A percentile compares a stretch with the other conserved stretches of the same genome.
Evolutionary conservation across 2,113 vertebrate species (phyloP).

Genomic region (Rhynchopsitta pachyrhyncha): DNA sequence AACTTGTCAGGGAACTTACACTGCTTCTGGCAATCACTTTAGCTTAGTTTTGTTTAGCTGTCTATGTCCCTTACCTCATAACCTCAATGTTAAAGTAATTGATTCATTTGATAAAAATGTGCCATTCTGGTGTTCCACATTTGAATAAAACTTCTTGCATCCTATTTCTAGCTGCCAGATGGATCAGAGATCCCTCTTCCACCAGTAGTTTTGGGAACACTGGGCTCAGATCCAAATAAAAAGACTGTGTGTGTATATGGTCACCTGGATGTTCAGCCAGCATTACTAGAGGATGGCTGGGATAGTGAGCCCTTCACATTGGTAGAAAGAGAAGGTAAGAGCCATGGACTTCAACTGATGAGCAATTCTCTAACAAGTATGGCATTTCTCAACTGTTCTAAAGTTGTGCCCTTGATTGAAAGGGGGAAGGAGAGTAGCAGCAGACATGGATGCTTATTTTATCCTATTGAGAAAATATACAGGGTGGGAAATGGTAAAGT

Average conservation of each 20-base stretch:
- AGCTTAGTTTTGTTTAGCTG: not conserved
- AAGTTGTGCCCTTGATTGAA: not conserved
- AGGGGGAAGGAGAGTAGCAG: not conserved
- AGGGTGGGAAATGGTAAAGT: not conserved
- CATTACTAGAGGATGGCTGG: conserved; percentile 88
- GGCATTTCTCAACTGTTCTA: not conserved
- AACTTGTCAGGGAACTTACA: not conserved
- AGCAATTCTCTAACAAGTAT: not conserved
- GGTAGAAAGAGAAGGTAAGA: conserved; percentile 90
- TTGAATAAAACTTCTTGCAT: not conserved
- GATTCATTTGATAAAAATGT: not conserved
- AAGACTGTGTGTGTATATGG: conserved; percentile 95
- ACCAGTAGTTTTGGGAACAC: conserved; percentile 85
- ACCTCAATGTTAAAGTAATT: not conserved
- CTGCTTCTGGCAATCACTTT: not conserved
- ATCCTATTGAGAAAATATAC: not conserved
- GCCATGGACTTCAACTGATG: not conserved
- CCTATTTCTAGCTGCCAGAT: conserved; percentile 78
- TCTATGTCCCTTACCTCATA: not conserved
- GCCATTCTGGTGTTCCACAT: rapidly evolving
- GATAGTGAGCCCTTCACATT: conserved; percentile 93
- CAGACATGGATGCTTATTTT: not conserved
- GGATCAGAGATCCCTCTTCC: conserved; percentile 91
- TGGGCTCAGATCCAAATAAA: conserved; percentile 89
- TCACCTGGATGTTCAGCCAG: conserved; percentile 95